Conservation (phyloP, 2,797 vertebrate species). For the Anguilla anguilla region DNA sequence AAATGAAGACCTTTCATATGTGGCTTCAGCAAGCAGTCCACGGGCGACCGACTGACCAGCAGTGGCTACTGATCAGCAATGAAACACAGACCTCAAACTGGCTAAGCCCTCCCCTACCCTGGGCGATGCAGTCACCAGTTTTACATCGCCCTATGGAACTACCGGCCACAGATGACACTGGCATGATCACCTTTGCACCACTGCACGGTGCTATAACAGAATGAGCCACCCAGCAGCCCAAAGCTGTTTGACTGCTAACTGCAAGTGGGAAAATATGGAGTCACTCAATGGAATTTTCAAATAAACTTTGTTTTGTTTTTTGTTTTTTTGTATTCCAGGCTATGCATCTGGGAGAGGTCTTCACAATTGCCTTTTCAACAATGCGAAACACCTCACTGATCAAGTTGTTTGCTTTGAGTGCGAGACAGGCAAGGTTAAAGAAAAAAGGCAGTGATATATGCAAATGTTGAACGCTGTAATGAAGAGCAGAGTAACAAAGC, state of each 20-base stretch:
- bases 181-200: too few species aligned
- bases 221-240: background rate
- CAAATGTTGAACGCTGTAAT: background rate
- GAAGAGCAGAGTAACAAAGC: background rate
- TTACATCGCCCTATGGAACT: too few species aligned
- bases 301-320: background rate
- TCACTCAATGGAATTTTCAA: background rate
- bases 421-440: background rate
- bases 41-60: too few species aligned
- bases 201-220: background rate
- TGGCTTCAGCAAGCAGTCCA: too few species aligned
- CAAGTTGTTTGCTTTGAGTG: background rate
- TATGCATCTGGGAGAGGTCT: background rate
- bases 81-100: too few species aligned
- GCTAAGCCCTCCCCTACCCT: too few species aligned
- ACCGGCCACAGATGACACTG: too few species aligned
- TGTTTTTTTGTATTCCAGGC: background rate
- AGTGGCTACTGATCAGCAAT: too few species aligned
- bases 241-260: background rate
- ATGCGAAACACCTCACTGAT: background rate
- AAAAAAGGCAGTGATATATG: background rate
- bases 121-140: too few species aligned
- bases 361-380: background rate
- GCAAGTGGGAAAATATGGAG: background rate
- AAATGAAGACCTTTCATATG: too few species aligned